Conservation (phyloP, 1,140 invertebrate genomes). For the Antheraea pernyi region DNA sequence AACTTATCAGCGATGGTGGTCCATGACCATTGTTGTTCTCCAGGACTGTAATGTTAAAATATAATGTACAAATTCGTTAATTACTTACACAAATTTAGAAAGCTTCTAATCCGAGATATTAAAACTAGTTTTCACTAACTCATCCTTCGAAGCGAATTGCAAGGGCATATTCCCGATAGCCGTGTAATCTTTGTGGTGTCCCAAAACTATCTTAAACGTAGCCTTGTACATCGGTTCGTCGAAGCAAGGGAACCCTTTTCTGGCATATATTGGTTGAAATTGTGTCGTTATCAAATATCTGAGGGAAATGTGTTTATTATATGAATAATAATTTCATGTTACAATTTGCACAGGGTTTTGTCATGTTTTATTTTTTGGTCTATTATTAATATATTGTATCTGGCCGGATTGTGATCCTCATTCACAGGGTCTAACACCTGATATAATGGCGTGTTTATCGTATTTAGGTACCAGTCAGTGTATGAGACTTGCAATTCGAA, state of each 20-base stretch:
- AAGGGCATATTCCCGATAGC: conserved; percentile 92
- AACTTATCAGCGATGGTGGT: conserved; percentile 40
- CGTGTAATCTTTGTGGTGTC: conserved; percentile 82
- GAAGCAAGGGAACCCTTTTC: conserved; percentile 96
- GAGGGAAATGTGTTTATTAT: conserved; percentile 24
- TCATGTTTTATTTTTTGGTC: too few species aligned
- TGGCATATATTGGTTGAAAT: conserved; percentile 92
- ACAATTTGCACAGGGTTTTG: too few species aligned
- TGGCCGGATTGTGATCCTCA: too few species aligned
- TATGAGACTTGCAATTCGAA: too few species aligned
- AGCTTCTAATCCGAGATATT: too few species aligned
- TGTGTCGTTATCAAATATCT: conserved; percentile 93
- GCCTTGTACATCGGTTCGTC: conserved; percentile 96
- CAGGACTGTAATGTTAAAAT: conserved; percentile 39
- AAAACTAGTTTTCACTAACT: conserved; percentile 55
- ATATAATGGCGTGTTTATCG: too few species aligned
- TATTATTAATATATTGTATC: too few species aligned
- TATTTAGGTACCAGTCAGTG: too few species aligned
- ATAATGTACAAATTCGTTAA: too few species aligned
- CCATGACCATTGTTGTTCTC: conserved; percentile 54
- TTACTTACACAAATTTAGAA: too few species aligned
- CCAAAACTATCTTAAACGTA: conserved; percentile 87
- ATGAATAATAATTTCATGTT: not conserved
- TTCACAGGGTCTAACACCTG: too few species aligned
- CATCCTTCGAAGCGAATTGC: conserved; percentile 34